phyloP scores from a whole-genome alignment of 2,888 invertebrate genomes.

The Caenorhabditis afra region DNA sequence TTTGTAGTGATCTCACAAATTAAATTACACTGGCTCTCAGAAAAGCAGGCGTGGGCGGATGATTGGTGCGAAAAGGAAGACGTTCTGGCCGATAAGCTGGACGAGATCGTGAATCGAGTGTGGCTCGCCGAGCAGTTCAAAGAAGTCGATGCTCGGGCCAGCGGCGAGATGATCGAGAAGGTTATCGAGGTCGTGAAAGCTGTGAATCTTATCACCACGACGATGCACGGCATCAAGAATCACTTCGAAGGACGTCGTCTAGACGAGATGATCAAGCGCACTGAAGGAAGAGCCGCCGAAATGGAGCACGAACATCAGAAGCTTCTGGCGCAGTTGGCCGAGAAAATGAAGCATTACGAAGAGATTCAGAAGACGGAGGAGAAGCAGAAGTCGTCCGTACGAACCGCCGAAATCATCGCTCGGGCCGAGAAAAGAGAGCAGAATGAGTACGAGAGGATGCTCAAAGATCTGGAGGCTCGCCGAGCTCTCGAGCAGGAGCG shows the following conservation, averaged over 20 bases:
- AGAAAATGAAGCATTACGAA: neutral
- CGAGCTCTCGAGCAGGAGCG: neutral
- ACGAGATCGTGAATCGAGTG: neutral
- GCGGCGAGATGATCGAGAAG: neutral
- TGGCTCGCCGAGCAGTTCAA: too few relatives aligned
- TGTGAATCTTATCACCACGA: conserved; percentile 1
- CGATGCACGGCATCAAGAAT: conserved; percentile 18
- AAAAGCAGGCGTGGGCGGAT: too few relatives aligned
- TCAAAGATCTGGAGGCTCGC: neutral
- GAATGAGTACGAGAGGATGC: neutral
- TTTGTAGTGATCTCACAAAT: too few relatives aligned
- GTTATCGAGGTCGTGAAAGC: neutral
- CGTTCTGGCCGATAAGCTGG: neutral
- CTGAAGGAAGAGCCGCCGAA: too few relatives aligned
- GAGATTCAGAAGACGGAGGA: too few relatives aligned
- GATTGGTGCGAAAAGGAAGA: too few relatives aligned
- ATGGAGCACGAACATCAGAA: neutral
- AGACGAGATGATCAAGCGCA: neutral
- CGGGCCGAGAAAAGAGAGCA: too few relatives aligned
- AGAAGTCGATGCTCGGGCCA: neutral
- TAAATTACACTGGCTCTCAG: too few relatives aligned
- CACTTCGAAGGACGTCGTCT: neutral
- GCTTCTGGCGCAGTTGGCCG: neutral
- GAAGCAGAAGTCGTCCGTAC: too few relatives aligned
- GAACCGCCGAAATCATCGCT: too few relatives aligned